Conservation (phyloP, 2,113 vertebrate species). For the Lagopus muta region DNA sequence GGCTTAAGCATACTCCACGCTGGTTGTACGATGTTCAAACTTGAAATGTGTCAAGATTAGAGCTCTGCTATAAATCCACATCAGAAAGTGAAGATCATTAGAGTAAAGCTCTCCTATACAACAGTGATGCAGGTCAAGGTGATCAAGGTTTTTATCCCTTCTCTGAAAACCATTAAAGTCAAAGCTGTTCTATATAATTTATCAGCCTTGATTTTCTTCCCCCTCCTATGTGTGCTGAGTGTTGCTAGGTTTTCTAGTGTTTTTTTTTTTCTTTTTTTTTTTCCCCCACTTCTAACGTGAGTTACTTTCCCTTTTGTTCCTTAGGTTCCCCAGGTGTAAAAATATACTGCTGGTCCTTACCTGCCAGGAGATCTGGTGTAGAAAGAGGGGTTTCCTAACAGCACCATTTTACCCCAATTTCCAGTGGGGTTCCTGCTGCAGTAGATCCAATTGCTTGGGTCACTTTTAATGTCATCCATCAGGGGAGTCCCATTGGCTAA, state of each 20-base stretch:
- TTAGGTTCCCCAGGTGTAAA: background rate
- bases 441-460: background rate
- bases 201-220: conserved; percentile 29
- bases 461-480: background rate
- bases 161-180: conserved; percentile 42
- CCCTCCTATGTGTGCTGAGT: background rate
- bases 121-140: conserved; percentile 38
- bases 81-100: conserved; percentile 48
- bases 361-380: background rate
- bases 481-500: background rate
- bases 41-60: conserved; percentile 60
- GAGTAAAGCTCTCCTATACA: background rate
- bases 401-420: background rate
- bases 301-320: background rate
- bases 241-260: conserved; percentile 3
- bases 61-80: conserved; percentile 39
- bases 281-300: background rate
- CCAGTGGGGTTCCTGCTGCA: background rate
- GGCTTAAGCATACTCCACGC: background rate
- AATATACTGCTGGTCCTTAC: background rate
- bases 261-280: background rate
- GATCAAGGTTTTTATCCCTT: conserved; percentile 46
- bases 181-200: conserved; percentile 19
- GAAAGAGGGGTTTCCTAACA: background rate
- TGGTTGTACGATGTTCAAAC: conserved; percentile 36